Evolutionary conservation across 2,113 vertebrate species (phyloP), one percentile per base, ranked within the genome.

Genomic region (Picathartes gymnocephalus): DNA sequence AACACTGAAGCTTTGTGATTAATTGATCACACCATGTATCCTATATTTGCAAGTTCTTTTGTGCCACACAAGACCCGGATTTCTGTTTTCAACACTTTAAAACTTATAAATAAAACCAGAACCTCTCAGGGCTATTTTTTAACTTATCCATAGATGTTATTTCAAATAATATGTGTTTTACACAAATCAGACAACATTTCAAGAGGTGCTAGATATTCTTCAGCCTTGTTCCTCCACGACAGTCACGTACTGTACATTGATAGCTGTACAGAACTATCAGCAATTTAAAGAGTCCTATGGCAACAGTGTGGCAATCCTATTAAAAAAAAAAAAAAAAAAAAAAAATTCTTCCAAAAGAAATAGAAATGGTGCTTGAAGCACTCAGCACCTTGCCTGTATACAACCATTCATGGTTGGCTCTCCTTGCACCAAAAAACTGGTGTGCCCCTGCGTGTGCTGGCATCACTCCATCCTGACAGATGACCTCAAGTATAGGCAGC

Each of bases 391-490:
- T 95, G 85, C 60, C 68, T 89, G 22, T 10, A 15, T 60, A 93
- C 73, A 96, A 82, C 68, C 33, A 47, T 12, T 62, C 31, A 5
- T 69, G 88, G 74, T 27, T 92, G 84, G n/a, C 1, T 5, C 53
- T 87, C 73, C 81, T 91, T 81, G 57, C 71, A 80, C 81, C 60
- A 68, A 73, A 83, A 92, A 92, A 35, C 74, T 95, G 95, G 90
- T 45, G 0, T 85, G 25, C 21, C 94, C 86, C 69, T 45, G 58
- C 76, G 22, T 57, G 44, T 28, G 39, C 53, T 27, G 51, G 92
- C 95, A 90, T 48, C 11, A 4, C 39, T 92, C 94, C 95, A 95
- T 90, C 53, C 76, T 33, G 92, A 92, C 96, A 97, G 94, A 97
- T 96, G 92, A 92, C 71, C 80, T 48, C 79, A n/a, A 53, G 73